phyloP scores from a whole-genome alignment of 1,140 invertebrate genomes.

The Pseudomyrmex concolor region DNA sequence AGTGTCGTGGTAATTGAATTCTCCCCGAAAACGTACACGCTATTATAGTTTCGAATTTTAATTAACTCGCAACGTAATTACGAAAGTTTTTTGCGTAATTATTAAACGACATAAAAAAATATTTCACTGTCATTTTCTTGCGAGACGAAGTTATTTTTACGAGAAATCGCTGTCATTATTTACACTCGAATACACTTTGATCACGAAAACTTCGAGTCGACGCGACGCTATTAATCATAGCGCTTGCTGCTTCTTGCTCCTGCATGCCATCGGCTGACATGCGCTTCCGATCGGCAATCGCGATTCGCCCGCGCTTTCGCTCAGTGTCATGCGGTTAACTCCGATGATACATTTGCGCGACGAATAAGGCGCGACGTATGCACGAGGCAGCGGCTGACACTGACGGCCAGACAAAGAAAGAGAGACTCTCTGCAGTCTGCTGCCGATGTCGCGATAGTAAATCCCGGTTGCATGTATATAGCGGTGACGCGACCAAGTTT shows the following conservation, averaged over 20 bases:
- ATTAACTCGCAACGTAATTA: constrained; percentile 24
- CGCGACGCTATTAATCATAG: constrained; percentile 52
- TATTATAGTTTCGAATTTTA: constrained; percentile 1
- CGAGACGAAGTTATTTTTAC: constrained; percentile 23
- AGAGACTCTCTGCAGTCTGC: constrained; percentile 1
- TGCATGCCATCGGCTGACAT: constrained; percentile 40
- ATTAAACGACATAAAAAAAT: constrained; percentile 1
- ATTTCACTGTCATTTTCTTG: neutral
- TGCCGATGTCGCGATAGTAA: constrained; percentile 60
- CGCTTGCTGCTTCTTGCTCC: constrained; percentile 21
- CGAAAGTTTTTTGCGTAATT: constrained; percentile 22
- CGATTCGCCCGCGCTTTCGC: constrained; percentile 56
- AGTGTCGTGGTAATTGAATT: constrained; percentile 16
- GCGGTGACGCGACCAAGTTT: constrained; percentile 20
- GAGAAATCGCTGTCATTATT: constrained; percentile 55
- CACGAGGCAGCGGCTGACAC: constrained; percentile 20
- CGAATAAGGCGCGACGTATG: constrained; percentile 26
- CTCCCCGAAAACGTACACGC: constrained; percentile 12
- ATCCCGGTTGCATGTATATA: neutral
- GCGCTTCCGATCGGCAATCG: constrained; percentile 56
- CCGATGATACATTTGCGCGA: constrained; percentile 50
- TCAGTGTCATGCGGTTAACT: constrained; percentile 34
- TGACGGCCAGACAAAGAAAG: constrained; percentile 29
- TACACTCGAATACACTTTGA: constrained; percentile 42
- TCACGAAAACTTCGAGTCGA: constrained; percentile 51